Percentiles rank a stretch among this genome's conserved stretches.
phyloP scores from a whole-genome alignment of 2,888 invertebrate species.

The Hyposoter dolosus region DNA sequence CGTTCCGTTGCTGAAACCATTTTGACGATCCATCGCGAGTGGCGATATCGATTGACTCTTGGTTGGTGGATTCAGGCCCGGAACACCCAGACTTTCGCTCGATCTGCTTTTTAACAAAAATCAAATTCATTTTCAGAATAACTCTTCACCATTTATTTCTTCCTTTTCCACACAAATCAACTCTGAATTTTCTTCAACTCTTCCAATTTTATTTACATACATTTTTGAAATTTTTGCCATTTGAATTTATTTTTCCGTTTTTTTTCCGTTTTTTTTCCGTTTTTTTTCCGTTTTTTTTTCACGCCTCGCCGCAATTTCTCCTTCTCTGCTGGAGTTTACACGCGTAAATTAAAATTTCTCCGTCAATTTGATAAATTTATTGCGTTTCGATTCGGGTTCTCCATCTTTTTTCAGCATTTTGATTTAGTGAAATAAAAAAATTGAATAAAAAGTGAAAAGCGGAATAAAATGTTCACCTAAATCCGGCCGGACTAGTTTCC shows the following conservation, averaged over 20 bases:
- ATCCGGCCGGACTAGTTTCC: slow-evolving; percentile 82
- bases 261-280: too few relatives aligned
- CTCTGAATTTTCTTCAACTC: neutral
- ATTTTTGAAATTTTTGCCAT: neutral
- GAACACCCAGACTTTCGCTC: slow-evolving; percentile 80
- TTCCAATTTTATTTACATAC: neutral
- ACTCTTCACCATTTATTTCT: too few relatives aligned
- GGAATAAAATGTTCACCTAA: slow-evolving; percentile 75
- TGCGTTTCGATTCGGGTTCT: neutral
- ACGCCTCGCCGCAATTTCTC: too few relatives aligned
- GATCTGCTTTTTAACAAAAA: slow-evolving; percentile 78
- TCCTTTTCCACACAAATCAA: too few relatives aligned
- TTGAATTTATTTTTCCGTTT: too few relatives aligned
- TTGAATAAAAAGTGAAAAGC: neutral
- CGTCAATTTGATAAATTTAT: too few relatives aligned
- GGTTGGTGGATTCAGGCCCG: slow-evolving; percentile 75
- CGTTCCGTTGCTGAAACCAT: slow-evolving; percentile 81
- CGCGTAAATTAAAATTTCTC: too few relatives aligned
- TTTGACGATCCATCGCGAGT: slow-evolving; percentile 83
- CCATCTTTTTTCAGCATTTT: neutral
- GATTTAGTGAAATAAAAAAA: too few relatives aligned
- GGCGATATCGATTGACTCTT: slow-evolving; percentile 83
- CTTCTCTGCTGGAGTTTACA: too few relatives aligned
- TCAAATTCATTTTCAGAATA: too few relatives aligned
- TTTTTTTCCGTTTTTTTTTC: too few relatives aligned